phyloP scores from a whole-genome alignment of 64 coral and sea anemone species.

The Montipora efflorescens region DNA sequence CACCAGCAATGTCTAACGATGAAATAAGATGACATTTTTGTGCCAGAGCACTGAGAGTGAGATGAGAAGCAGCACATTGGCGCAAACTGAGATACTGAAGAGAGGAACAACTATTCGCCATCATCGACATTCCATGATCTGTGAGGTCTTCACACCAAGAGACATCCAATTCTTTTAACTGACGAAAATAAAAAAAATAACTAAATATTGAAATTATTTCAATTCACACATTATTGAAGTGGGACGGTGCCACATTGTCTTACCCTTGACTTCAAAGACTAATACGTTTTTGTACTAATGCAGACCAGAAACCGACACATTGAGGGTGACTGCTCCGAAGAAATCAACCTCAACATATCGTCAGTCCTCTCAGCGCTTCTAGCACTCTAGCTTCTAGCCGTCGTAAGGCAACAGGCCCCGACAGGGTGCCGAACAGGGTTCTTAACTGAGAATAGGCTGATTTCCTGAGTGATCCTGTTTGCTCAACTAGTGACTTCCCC shows the following conservation, averaged over 20 bases:
- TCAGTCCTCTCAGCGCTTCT: background rate
- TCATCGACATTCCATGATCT: constrained; percentile 72
- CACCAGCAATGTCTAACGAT: constrained; percentile 73
- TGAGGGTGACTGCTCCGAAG: too few species aligned
- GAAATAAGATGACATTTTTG: constrained; percentile 60
- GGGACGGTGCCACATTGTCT: too few species aligned
- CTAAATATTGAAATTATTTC: background rate
- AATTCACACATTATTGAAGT: background rate
- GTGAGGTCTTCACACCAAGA: constrained; percentile 92
- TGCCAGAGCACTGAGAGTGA: constrained; percentile 54
- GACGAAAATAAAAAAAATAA: background rate
- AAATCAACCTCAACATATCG: background rate
- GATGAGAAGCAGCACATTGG: constrained; percentile 68
- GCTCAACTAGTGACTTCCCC: too few species aligned
- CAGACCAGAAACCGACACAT: too few species aligned
- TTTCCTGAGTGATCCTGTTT: too few species aligned
- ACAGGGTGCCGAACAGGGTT: too few species aligned
- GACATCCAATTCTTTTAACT: constrained; percentile 78
- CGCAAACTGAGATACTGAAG: constrained; percentile 65
- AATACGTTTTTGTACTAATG: too few species aligned
- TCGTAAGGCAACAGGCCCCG: too few species aligned
- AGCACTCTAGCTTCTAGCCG: too few species aligned
- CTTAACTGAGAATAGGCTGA: too few species aligned
- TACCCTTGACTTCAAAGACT: too few species aligned
- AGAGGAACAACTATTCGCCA: constrained; percentile 53